Base-by-base conservation (phyloP, 2,113 vertebrate genomes). In the Tychaedon coryphoeus region DNA sequence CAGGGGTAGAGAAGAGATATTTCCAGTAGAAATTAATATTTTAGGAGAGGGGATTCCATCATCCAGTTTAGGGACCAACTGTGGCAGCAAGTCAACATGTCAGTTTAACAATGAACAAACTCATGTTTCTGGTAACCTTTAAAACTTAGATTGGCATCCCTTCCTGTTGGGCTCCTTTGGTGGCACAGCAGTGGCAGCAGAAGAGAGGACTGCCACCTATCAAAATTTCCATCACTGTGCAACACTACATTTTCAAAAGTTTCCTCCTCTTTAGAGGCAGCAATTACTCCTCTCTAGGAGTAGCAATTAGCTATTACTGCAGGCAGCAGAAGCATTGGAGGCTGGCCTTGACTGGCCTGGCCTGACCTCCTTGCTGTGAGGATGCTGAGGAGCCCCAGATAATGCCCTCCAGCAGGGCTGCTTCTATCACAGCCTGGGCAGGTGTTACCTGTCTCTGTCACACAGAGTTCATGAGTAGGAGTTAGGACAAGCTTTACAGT, bases 351-450 rank as follows among this genome's bases (percentile, higher is more conserved):
- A 3, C 53, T 72, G 57, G 43, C 34, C 45, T 47, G 65, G 22
- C 48, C 48, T 51, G 25, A 66, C 13, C 61, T 94, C 26, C 38
- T 61, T 40, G 14, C 48, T 61, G 3, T 4, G 58, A 57, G 25
- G 29, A 16, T 74, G 57, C 51, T 65, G 43, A 33, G 20, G 28
- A 93, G 28, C n/a, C 29, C 65, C 33, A 23, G 42, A 33, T 23
- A 51, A 43, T 29, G 48, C 16, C 8, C 51, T 24, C 25, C 1
- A 14, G 12, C 23, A 38, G 33, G 25, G 43, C 12, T 64, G 33
- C 40, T 42, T 66, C 71, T 48, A 0, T 9, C 34, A 24, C 29
- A 81, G 56, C 51, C 56, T 0, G 0, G 73, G 53, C 12, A 50
- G 70, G 29, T 1, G 7, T n/a, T 5, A 1, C 58, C 43, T 38